These are phyloP conservation scores for Callyntrura sp. DNA, from an alignment of 2,888 invertebrate genomes.

Conservation along the genomic window DNA sequence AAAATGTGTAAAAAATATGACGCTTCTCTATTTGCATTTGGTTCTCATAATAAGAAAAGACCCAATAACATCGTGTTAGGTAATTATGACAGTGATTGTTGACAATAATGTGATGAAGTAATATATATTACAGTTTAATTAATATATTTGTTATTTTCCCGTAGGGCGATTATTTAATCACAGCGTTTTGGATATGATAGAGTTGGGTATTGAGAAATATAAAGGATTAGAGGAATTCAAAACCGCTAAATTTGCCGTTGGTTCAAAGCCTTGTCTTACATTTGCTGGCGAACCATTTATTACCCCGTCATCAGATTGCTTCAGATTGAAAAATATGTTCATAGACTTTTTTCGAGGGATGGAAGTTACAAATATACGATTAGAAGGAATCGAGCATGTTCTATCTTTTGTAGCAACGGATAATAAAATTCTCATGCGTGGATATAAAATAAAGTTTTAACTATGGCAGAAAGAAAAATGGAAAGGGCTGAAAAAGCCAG, in stretches of 20 bases:
- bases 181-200: slow-evolving; percentile 97
- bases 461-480: slow-evolving; percentile 81
- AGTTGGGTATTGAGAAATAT: slow-evolving; percentile 95
- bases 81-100: slow-evolving; percentile 81
- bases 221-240: slow-evolving; percentile 92
- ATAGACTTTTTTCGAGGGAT: slow-evolving; percentile 97
- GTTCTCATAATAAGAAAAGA: slow-evolving; percentile 97
- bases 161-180: slow-evolving; percentile 94
- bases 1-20: slow-evolving; percentile 91
- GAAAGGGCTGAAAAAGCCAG: slow-evolving; percentile 80
- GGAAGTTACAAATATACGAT: slow-evolving; percentile 91
- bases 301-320: slow-evolving; percentile 90
- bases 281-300: slow-evolving; percentile 98
- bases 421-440: slow-evolving; percentile 91
- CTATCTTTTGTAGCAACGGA: slow-evolving; percentile 95
- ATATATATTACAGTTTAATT: too few species aligned
- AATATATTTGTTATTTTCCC: slow-evolving; percentile 79
- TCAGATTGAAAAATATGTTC: slow-evolving; percentile 94
- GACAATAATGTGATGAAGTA: not conserved
- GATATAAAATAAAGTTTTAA: slow-evolving; percentile 92
- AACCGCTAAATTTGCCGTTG: slow-evolving; percentile 91
- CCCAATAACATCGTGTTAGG: slow-evolving; percentile 97
- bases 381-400: slow-evolving; percentile 97
- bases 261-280: slow-evolving; percentile 95
- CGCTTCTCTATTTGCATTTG: slow-evolving; percentile 95